Evolutionary conservation across 2,797 vertebrate species (phyloP).

Genomic region (Smutsia gigantea): DNA sequence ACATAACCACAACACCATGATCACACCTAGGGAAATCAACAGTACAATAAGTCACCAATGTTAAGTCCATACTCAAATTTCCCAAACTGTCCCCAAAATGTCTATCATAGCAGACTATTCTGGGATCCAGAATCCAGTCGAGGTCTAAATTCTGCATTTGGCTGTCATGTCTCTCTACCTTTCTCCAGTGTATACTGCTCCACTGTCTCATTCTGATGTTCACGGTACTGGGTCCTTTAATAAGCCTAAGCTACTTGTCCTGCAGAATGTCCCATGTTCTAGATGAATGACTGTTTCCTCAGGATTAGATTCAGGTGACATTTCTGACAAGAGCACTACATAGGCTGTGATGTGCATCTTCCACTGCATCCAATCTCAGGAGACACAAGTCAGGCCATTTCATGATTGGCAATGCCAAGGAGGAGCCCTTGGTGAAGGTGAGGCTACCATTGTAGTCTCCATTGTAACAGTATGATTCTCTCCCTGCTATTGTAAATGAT

Average conservation of each 20-base stretch:
- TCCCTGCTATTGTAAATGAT: not conserved
- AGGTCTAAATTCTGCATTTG: not conserved
- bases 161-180: not conserved
- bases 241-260: not conserved
- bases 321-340: not conserved
- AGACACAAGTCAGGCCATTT: not conserved
- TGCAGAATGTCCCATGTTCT: not conserved
- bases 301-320: not conserved
- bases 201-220: not conserved
- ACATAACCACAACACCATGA: not conserved
- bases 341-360: no score
- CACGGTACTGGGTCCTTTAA: not conserved
- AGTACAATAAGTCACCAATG: not conserved
- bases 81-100: not conserved
- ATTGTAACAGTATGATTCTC: not conserved
- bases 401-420: not conserved
- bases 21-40: not conserved
- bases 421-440: not conserved
- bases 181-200: not conserved
- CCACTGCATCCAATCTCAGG: not conserved
- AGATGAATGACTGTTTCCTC: not conserved
- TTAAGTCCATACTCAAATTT: not conserved
- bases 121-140: not conserved
- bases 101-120: not conserved
- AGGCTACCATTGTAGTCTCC: not conserved